phyloP scores from a whole-genome alignment of 2,797 vertebrate genomes.

The Macropus fuliginosus region DNA sequence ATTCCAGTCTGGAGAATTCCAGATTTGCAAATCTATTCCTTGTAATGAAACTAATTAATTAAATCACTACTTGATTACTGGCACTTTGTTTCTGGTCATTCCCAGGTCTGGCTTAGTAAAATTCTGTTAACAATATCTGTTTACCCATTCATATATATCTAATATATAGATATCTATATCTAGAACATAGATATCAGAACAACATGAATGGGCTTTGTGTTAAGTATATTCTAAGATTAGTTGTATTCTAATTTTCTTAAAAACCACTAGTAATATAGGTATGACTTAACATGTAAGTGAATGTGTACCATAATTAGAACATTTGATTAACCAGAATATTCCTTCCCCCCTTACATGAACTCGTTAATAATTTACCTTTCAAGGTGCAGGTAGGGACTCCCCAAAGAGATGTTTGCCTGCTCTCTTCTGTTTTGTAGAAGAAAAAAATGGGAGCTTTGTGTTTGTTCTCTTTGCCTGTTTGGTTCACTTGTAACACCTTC shows the following conservation, averaged over 20 bases:
- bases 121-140: neutral
- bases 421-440: neutral
- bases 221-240: neutral
- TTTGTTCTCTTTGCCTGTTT: neutral
- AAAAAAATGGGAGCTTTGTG: neutral
- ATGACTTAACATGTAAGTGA: neutral
- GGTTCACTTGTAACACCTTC: neutral
- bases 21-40: too few species aligned
- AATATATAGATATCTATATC: neutral
- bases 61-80: too few species aligned
- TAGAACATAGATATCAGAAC: neutral
- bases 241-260: neutral
- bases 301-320: neutral
- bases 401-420: neutral
- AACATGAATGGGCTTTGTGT: neutral
- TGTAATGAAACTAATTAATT: too few species aligned
- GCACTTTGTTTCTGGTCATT: too few species aligned
- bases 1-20: too few species aligned
- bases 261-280: neutral
- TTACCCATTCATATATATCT: neutral
- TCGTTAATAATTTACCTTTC: neutral
- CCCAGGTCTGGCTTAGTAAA: too few species aligned
- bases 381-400: neutral
- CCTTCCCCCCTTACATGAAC: neutral
- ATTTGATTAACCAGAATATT: neutral